phyloP scores from a whole-genome alignment of 1,140 invertebrate genomes.

The Pygmarrhopalites habei region DNA sequence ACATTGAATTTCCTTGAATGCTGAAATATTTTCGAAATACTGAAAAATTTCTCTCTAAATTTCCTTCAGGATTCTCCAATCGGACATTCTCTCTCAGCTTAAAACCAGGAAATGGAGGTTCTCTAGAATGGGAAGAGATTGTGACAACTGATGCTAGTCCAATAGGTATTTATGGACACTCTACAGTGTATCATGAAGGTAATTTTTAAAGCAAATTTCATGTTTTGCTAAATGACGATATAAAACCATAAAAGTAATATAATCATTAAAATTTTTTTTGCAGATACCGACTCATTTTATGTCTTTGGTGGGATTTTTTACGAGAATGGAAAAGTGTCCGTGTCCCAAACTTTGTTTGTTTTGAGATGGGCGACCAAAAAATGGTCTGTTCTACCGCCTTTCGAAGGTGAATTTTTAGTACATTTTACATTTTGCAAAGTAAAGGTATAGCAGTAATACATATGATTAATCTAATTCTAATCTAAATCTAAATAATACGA shows the following conservation, averaged over 20 bases:
- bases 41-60: too few relatives aligned
- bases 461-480: too few relatives aligned
- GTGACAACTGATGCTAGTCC: conserved; percentile 58
- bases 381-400: conserved; percentile 70
- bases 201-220: too few relatives aligned
- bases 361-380: conserved; percentile 64
- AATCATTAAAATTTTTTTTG: too few relatives aligned
- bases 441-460: too few relatives aligned
- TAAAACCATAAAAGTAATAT: too few relatives aligned
- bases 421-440: too few relatives aligned
- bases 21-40: too few relatives aligned
- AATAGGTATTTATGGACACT: conserved; percentile 77
- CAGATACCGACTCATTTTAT: conserved; percentile 79
- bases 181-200: conserved; percentile 71
- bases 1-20: too few relatives aligned
- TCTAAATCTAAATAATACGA: too few relatives aligned
- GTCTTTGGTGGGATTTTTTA: conserved; percentile 81
- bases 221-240: too few relatives aligned
- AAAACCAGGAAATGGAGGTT: conserved; percentile 54
- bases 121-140: conserved; percentile 60
- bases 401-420: too few relatives aligned
- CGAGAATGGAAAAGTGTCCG: conserved; percentile 58
- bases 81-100: conserved; percentile 68
- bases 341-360: conserved; percentile 67
- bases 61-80: conserved; percentile 68